Base-by-base conservation (phyloP, 1,140 invertebrate species). In the Ladona fulva region DNA sequence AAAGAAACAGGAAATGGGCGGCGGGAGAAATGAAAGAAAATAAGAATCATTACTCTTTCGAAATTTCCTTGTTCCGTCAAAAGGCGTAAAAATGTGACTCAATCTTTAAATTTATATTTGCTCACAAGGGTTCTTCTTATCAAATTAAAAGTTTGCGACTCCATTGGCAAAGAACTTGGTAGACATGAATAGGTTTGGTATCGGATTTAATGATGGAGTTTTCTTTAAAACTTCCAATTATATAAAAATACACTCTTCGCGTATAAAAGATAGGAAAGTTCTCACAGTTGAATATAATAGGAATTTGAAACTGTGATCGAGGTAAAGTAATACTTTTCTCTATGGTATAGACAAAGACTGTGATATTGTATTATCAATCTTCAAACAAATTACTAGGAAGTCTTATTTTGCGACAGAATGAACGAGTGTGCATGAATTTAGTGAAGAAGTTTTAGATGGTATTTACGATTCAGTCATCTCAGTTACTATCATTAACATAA, bases 31-130 rank as follows among this genome's bases (percentile, higher is more conserved):
- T 12, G 52, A 66, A 22, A 16, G 52, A 66, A 37, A 66, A 66
- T 66, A 66, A 66, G 52, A 66, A 22, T 66, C 52, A 66, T 66
- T 66, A 66, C 52, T 66, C 52, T 66, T 66, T 52, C 44, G 44
- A 52, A n/a, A 52, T 52, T 52, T 66, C 52, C 52, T 66, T 66
- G 14, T 66, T 66, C 52, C 14, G 52, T 66, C 52, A 6, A 66
- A 66, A 66, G 52, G 52, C 52, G 52, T 66, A 66, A 66, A 66
- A 66, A 66, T 66, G 52, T 12, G 52, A 66, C 44, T 52, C 44
- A 52, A 66, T 66, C 52, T 66, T 19, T 66, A 66, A 66, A 66
- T 66, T 66, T 66, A 66, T 66, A 66, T 66, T 66, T 66, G 52
- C 52, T 66, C 52, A 66, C 52, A 66, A 66, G 52, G n/a, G 5